A percentile compares a stretch with the other conserved stretches of the same genome.
Evolutionary conservation across 2,113 vertebrate species (phyloP).

Genomic region (Entomyzon cyanotis): DNA sequence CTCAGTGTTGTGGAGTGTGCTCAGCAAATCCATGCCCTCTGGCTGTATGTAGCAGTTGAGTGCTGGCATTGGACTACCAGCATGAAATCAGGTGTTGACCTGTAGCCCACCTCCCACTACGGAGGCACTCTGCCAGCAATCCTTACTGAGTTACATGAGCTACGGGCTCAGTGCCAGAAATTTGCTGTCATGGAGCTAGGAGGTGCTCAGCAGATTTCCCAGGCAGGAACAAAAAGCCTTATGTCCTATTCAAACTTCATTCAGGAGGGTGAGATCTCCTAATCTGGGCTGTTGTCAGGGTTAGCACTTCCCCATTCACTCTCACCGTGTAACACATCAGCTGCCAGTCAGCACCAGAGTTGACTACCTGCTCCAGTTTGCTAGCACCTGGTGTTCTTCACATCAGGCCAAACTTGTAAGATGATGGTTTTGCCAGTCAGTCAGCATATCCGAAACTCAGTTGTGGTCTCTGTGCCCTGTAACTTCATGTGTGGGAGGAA

Average conservation of each 20-base stretch:
- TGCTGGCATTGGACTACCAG: not conserved
- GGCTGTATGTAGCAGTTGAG: not conserved
- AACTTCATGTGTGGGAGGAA: not conserved
- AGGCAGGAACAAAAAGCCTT: not conserved
- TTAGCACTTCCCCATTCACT: not conserved
- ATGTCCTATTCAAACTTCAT: not conserved
- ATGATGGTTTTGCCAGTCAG: not conserved
- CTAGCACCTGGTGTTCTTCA: not conserved
- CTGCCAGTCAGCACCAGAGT: not conserved
- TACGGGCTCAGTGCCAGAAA: not conserved
- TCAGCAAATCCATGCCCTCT: not conserved
- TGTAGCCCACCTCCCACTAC: not conserved
- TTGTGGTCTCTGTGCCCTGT: not conserved
- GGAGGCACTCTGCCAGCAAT: not conserved
- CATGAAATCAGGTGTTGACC: conserved; percentile 47
- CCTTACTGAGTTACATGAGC: not conserved
- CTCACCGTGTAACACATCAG: not conserved
- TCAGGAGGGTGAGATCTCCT: not conserved
- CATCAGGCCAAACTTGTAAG: not conserved
- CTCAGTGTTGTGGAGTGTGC: not conserved
- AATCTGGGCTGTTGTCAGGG: not conserved
- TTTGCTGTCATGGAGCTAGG: not conserved
- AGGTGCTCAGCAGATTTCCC: not conserved
- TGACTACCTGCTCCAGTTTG: not conserved
- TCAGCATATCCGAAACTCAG: not conserved